phyloP scores from a whole-genome alignment of 1,140 invertebrate species.

The Drosophila subobscura region DNA sequence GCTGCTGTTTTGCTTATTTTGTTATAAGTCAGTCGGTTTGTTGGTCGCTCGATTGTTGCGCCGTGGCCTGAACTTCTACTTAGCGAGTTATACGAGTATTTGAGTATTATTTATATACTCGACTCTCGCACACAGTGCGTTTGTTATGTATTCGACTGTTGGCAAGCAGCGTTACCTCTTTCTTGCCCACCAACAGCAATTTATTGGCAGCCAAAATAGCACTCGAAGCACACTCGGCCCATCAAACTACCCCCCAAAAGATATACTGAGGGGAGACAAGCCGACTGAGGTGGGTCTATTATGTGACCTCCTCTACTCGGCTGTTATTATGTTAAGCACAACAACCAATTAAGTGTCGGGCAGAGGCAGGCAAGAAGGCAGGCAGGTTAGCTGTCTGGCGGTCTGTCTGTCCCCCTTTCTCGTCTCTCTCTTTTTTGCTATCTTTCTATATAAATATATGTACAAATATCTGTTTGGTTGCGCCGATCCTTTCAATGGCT shows the following conservation, averaged over 20 bases:
- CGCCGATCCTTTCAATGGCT: slow-evolving; percentile 29
- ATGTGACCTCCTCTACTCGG: slow-evolving; percentile 67
- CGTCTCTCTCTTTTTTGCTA: slow-evolving; percentile 1
- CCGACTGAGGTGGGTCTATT: slow-evolving; percentile 42
- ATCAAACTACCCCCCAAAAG: slow-evolving; percentile 41
- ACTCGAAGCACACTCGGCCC: slow-evolving; percentile 41
- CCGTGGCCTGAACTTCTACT: slow-evolving; percentile 57
- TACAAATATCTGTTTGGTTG: slow-evolving; percentile 18
- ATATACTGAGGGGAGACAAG: background rate
- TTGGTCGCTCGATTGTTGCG: slow-evolving; percentile 51
- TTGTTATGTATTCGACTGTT: slow-evolving; percentile 73
- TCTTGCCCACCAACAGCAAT: slow-evolving; percentile 42
- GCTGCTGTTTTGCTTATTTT: slow-evolving; percentile 25
- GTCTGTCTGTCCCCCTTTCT: slow-evolving; percentile 3
- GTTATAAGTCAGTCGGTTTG: slow-evolving; percentile 67
- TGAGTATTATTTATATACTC: slow-evolving; percentile 65
- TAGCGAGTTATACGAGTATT: slow-evolving; percentile 41
- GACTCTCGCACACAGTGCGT: slow-evolving; percentile 53
- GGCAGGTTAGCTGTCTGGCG: slow-evolving; percentile 33
- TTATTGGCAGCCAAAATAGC: slow-evolving; percentile 73
- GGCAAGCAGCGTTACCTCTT: slow-evolving; percentile 76
- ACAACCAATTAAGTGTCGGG: slow-evolving; percentile 77
- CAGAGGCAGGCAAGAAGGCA: background rate
- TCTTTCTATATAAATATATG: too few relatives aligned
- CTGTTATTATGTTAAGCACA: slow-evolving; percentile 78